phyloP scores from a whole-genome alignment of 2,113 vertebrate genomes.

The Poecilia latipinna region DNA sequence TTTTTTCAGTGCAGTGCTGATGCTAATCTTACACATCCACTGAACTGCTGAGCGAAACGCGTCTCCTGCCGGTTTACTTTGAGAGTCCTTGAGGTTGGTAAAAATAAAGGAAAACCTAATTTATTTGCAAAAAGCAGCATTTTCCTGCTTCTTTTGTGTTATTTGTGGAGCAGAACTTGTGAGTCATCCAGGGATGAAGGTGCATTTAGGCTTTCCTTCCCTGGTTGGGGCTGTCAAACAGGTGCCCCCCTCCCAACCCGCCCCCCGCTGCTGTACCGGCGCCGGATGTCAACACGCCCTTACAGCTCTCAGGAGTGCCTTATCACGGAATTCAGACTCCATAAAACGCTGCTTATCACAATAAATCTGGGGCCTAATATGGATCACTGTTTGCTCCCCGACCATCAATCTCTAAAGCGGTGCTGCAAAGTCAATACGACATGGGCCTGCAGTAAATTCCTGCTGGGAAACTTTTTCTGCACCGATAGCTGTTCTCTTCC shows the following conservation, averaged over 20 bases:
- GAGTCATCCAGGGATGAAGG: constrained; percentile 31
- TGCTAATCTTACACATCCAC: background rate
- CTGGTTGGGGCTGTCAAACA: constrained; percentile 11
- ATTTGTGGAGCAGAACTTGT: background rate
- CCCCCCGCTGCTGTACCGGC: constrained; percentile 27
- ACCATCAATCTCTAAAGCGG: constrained; percentile 54
- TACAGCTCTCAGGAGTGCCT: constrained; percentile 50
- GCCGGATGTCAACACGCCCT: constrained; percentile 50
- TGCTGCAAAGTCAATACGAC: constrained; percentile 36
- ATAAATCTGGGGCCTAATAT: constrained; percentile 65
- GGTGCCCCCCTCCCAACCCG: constrained; percentile 5
- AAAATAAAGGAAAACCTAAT: no score
- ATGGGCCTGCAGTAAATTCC: constrained; percentile 38
- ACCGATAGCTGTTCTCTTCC: background rate
- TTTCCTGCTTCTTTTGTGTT: background rate
- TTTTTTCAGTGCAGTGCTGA: no score
- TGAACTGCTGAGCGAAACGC: background rate
- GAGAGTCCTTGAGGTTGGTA: no score
- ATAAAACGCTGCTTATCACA: constrained; percentile 69
- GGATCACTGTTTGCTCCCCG: constrained; percentile 49
- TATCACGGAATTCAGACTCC: constrained; percentile 57
- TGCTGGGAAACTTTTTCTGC: constrained; percentile 21
- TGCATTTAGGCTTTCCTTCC: constrained; percentile 10
- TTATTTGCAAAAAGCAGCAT: background rate
- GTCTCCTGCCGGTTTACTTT: background rate